These are phyloP conservation scores for Ypsolopha sequella DNA, from an alignment of 2,888 invertebrate genomes.

Conservation along the genomic window DNA sequence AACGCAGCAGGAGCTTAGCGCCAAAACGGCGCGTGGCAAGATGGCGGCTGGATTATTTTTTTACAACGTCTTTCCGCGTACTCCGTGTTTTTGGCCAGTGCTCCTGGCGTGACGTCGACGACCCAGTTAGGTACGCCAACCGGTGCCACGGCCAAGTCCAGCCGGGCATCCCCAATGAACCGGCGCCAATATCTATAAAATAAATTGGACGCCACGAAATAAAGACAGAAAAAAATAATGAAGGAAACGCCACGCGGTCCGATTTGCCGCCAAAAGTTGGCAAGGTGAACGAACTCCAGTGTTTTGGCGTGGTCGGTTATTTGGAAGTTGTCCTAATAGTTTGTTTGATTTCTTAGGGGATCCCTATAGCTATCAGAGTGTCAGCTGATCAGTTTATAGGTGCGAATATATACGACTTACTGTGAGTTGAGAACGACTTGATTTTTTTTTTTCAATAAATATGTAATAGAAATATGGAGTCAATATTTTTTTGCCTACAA, in stretches of 20 bases:
- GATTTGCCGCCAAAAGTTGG: slow-evolving; percentile 62
- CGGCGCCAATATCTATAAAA: slow-evolving; percentile 70
- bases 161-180: slow-evolving; percentile 65
- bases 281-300: slow-evolving; percentile 64
- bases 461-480: too few relatives aligned
- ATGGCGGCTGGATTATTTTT: slow-evolving; percentile 43
- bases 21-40: slow-evolving; percentile 50
- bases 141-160: slow-evolving; percentile 68
- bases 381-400: not conserved
- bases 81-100: slow-evolving; percentile 63
- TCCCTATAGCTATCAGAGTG: not conserved
- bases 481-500: too few relatives aligned
- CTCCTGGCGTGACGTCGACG: slow-evolving; percentile 57
- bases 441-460: too few relatives aligned
- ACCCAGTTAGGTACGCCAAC: slow-evolving; percentile 67
- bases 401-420: too few relatives aligned
- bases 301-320: slow-evolving; percentile 52
- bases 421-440: too few relatives aligned
- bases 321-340: slow-evolving; percentile 64
- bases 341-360: slow-evolving; percentile 51
- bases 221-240: slow-evolving; percentile 60
- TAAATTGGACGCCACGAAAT: slow-evolving; percentile 56
- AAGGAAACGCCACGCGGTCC: slow-evolving; percentile 47
- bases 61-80: slow-evolving; percentile 56
- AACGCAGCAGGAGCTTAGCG: slow-evolving; percentile 18